Evolutionary conservation across 2,113 vertebrate species (phyloP).

Genomic region (Bufo gargarizans): DNA sequence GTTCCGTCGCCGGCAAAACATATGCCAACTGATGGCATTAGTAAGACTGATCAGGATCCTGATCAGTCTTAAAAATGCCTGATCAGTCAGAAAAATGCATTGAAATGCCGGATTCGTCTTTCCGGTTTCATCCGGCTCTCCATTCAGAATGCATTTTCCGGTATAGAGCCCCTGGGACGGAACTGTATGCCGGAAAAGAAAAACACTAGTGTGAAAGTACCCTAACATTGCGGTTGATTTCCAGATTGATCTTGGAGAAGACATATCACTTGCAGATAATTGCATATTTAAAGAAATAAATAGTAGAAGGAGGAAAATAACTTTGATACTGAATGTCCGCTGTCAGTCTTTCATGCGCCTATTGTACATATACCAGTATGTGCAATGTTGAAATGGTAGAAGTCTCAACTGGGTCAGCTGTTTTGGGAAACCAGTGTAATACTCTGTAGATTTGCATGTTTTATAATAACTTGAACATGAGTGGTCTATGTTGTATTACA

Average conservation of each 20-base stretch:
- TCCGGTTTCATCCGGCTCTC: no score
- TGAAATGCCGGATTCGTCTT: no score
- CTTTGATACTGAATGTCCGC: background rate
- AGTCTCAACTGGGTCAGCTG: background rate
- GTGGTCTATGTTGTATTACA: conserved; percentile 17
- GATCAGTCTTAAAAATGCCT: no score
- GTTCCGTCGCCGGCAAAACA: no score
- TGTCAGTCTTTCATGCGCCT: background rate
- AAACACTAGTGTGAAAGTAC: no score
- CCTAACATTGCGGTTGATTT: background rate
- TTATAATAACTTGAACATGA: background rate
- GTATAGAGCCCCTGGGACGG: no score
- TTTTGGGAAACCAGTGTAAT: background rate
- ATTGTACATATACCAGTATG: background rate
- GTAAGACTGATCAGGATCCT: no score
- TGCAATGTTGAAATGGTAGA: background rate
- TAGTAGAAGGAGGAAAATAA: background rate
- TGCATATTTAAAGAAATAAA: no score
- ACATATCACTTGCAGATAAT: background rate
- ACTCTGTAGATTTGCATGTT: background rate
- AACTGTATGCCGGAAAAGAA: no score
- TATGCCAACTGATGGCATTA: no score
- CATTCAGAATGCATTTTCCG: no score
- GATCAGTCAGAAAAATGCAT: no score
- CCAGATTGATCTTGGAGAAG: background rate